Evolutionary conservation across 2,797 vertebrate genomes (phyloP), one percentile per base, ranked within the genome.

Genomic region (Morus bassanus): DNA sequence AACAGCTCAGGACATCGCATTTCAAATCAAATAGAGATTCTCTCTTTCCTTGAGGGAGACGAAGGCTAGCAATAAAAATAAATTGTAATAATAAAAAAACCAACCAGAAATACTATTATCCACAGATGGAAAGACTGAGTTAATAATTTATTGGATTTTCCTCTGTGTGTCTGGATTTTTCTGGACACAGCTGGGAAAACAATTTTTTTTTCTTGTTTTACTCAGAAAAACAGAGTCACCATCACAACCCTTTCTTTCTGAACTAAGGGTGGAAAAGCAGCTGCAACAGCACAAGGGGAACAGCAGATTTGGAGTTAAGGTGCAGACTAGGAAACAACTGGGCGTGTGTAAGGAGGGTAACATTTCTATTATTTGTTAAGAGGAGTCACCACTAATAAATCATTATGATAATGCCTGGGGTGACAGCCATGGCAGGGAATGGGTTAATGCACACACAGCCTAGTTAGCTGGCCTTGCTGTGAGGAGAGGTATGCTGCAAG

Each of bases 131-230:
- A 97, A 87, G 46, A 65, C 41, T 70, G 28, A 78, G 80, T 93
- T 96, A 90, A 95, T 96, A 0, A 93, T 95, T 96, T 86, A 89
- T 50, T 91, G 65, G 54, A 81, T 92, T 92, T 93, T 94, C 50
- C 45, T 84, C 2, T 70, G 9, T 61, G 59, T 77, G 33, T 84
- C 88, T 91, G 90, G 31, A 65, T 75, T 92, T 88, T 86, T 88
- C 35, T 73, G 35, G 24, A 57, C 37, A 51, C 70, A 92, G 53
- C 77, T 90, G 63, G 41, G 43, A 92, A 93, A 91, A 80, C 25
- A 46, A 46, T 19, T 18, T 59, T 78, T 37, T 76, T 74, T 63
- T 11, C 50, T 69, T 9, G 0, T 61, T 91, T 93, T 79, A 68
- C 46, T 88, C 50, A 82, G 85, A 76, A 93, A 77, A 93, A 50